phyloP scores from a whole-genome alignment of 2,113 vertebrate species.

The Microtus richardsoni region DNA sequence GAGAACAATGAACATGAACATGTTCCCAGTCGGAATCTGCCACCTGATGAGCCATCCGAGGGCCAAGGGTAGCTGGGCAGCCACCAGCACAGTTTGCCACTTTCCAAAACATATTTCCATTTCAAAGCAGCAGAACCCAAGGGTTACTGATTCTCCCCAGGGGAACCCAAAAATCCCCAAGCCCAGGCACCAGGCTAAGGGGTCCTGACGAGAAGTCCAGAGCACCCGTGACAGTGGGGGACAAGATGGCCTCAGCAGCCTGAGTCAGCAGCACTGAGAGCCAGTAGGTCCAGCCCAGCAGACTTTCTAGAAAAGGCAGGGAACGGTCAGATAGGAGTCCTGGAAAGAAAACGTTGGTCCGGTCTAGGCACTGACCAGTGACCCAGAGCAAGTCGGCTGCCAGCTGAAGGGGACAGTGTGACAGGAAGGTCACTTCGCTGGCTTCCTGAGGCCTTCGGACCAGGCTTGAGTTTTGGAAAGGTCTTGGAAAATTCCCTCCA shows the following conservation, averaged over 20 bases:
- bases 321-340: not conserved
- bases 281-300: not conserved
- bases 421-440: not conserved
- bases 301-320: not conserved
- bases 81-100: not conserved
- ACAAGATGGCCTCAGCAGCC: not conserved
- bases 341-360: not conserved
- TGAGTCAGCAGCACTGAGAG: not conserved
- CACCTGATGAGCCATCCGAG: not conserved
- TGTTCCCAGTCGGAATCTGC: not conserved
- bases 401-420: not conserved
- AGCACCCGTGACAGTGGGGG: not conserved
- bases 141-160: not conserved
- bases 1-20: conserved; percentile 30
- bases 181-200: not conserved
- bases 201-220: not conserved
- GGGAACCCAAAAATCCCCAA: not conserved
- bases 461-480: not conserved
- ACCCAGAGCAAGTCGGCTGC: not conserved
- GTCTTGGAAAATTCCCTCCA: not conserved
- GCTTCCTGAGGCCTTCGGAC: not conserved
- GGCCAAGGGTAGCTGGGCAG: conserved; percentile 17
- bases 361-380: not conserved
- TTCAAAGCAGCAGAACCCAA: not conserved
- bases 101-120: not conserved